A percentile compares a stretch with the other conserved stretches of the same genome.
phyloP scores from a whole-genome alignment of 2,113 vertebrate genomes.

The Cheilinus undulatus region DNA sequence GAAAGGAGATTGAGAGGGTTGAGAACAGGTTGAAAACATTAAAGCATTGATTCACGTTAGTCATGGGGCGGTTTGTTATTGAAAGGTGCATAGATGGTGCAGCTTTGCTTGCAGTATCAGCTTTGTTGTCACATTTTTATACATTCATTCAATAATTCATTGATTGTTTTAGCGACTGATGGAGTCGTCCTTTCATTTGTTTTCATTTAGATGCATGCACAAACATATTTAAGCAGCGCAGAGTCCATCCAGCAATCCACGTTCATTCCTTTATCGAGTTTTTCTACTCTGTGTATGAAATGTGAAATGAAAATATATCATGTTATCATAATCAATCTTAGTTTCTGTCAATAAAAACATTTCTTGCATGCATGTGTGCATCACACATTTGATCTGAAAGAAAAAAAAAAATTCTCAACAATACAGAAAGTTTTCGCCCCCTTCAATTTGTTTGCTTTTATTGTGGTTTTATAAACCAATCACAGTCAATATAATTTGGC shows the following conservation, averaged over 20 bases:
- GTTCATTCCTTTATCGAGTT: not conserved
- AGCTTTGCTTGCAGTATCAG: slow-evolving; percentile 26
- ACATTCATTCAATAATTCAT: slow-evolving; percentile 14
- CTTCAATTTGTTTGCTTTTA: no score
- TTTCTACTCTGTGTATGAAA: not conserved
- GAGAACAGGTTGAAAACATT: slow-evolving; percentile 24
- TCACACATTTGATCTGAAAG: no score
- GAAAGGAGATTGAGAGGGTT: slow-evolving; percentile 17
- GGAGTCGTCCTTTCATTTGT: slow-evolving; percentile 18
- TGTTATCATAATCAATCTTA: not conserved
- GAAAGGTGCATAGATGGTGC: not conserved
- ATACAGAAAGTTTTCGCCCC: no score
- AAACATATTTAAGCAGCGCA: not conserved
- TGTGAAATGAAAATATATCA: not conserved
- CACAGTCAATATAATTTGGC: no score
- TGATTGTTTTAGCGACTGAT: slow-evolving; percentile 26
- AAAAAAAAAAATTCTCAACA: no score
- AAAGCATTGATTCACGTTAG: slow-evolving; percentile 11
- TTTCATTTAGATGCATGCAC: not conserved
- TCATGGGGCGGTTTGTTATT: slow-evolving; percentile 11
- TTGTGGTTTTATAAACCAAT: no score
- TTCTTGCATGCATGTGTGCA: not conserved
- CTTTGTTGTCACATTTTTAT: slow-evolving; percentile 21
- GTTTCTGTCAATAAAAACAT: not conserved
- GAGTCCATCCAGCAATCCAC: not conserved